A percentile compares a stretch with the other conserved stretches of the same genome.
Evolutionary conservation across 2,888 invertebrate genomes (phyloP).

Genomic region (Phaedon cochleariae): DNA sequence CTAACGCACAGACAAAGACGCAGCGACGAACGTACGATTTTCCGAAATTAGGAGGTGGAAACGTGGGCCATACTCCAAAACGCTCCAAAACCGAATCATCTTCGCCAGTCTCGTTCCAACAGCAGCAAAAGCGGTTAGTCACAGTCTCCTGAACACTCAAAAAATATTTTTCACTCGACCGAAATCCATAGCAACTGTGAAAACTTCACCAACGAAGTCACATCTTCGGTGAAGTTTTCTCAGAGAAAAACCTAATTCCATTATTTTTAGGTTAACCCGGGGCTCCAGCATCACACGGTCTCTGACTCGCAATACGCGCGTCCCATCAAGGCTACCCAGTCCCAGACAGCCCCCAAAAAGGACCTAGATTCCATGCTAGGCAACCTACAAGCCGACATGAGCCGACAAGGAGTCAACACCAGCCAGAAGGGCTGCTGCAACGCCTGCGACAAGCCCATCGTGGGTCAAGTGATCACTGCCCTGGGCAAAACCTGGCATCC

Average conservation of each 20-base stretch:
- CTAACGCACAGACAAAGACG: slow-evolving; percentile 15
- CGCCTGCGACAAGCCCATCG: slow-evolving; percentile 98
- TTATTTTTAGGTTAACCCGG: slow-evolving; percentile 68
- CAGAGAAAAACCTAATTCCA: too few relatives aligned
- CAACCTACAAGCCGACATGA: slow-evolving; percentile 95
- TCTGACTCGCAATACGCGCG: slow-evolving; percentile 76
- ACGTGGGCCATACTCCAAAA: slow-evolving; percentile 46
- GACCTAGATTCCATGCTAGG: slow-evolving; percentile 85
- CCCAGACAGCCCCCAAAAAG: slow-evolving; percentile 53
- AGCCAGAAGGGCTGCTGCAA: slow-evolving; percentile 99
- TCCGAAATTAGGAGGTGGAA: slow-evolving; percentile 43
- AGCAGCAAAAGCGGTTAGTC: slow-evolving; percentile 37
- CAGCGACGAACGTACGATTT: slow-evolving; percentile 16
- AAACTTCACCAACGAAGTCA: too few relatives aligned
- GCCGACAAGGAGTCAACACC: slow-evolving; percentile 97
- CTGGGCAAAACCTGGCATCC: slow-evolving; percentile 99
- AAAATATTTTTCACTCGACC: too few relatives aligned
- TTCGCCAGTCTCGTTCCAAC: slow-evolving; percentile 40
- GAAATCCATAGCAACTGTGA: too few relatives aligned
- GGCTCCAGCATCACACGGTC: slow-evolving; percentile 72
- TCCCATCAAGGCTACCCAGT: slow-evolving; percentile 65
- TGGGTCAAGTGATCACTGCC: slow-evolving; percentile 97
- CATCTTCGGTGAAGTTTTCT: too few relatives aligned
- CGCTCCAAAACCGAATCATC: slow-evolving; percentile 41
- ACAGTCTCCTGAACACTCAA: too few relatives aligned